phyloP scores from a whole-genome alignment of 2,888 invertebrate genomes.

The Polydesmus complanatus region DNA sequence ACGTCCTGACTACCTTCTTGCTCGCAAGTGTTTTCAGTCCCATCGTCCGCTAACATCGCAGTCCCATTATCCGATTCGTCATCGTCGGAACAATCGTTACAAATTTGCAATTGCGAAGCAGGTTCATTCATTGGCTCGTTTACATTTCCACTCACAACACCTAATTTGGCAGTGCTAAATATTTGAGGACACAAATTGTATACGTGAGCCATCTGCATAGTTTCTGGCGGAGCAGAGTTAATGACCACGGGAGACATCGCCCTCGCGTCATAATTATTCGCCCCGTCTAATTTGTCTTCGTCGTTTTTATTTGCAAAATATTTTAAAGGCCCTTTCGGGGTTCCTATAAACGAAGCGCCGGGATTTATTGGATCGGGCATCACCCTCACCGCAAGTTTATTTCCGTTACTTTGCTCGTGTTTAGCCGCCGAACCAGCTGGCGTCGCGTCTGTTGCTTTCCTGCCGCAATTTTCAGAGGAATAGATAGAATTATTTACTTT shows the following conservation, averaged over 20 bases:
- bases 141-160: not conserved
- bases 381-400: conserved; percentile 45
- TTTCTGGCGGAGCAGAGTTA: not conserved
- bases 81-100: not conserved
- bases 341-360: not conserved
- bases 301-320: not conserved
- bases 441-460: not conserved
- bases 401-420: not conserved
- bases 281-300: conserved; percentile 20
- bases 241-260: not conserved
- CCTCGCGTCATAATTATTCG: conserved; percentile 25
- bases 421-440: not conserved
- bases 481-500: not conserved
- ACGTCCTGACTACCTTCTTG: conserved; percentile 22
- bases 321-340: not conserved
- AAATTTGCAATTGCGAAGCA: not conserved
- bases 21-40: conserved; percentile 14
- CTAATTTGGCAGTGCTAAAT: not conserved
- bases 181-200: not conserved
- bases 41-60: not conserved
- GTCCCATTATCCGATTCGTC: conserved; percentile 7
- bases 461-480: not conserved
- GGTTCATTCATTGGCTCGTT: not conserved
- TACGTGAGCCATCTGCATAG: not conserved
- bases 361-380: conserved; percentile 44